phyloP scores from a whole-genome alignment of 2,797 vertebrate genomes.

The Sebastes trivittatus region DNA sequence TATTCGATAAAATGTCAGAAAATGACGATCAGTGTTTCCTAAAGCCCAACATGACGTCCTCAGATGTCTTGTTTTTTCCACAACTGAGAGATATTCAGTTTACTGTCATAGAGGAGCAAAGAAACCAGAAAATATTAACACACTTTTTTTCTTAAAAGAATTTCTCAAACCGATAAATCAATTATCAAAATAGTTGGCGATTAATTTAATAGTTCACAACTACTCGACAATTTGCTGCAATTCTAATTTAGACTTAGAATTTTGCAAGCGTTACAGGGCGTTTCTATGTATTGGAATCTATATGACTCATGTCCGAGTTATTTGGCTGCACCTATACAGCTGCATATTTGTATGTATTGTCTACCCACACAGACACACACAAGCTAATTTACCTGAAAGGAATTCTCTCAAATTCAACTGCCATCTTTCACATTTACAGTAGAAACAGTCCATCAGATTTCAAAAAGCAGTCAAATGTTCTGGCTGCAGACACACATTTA shows the following conservation, averaged over 20 bases:
- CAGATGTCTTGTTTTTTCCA: no score
- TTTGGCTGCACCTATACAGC: neutral
- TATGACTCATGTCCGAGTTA: constrained; percentile 32
- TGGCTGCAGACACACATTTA: neutral
- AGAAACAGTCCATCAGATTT: neutral
- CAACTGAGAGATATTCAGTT: no score
- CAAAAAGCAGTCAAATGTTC: neutral
- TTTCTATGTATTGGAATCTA: neutral
- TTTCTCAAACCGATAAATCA: no score
- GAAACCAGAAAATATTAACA: no score
- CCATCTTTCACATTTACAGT: neutral
- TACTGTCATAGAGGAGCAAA: no score
- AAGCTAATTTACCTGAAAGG: neutral
- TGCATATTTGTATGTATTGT: neutral
- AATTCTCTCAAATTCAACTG: neutral
- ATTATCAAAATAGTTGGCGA: no score
- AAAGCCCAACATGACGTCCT: no score
- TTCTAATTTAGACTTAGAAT: neutral
- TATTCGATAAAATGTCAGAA: no score
- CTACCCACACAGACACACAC: accelerated
- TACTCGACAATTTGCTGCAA: no score
- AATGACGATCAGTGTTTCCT: no score
- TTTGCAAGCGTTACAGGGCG: neutral
- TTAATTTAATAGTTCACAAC: no score
- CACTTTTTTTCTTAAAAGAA: no score